These are phyloP conservation scores for Eristalinus sepulchralis DNA, from an alignment of 2,888 invertebrate genomes.

Conservation along the genomic window DNA sequence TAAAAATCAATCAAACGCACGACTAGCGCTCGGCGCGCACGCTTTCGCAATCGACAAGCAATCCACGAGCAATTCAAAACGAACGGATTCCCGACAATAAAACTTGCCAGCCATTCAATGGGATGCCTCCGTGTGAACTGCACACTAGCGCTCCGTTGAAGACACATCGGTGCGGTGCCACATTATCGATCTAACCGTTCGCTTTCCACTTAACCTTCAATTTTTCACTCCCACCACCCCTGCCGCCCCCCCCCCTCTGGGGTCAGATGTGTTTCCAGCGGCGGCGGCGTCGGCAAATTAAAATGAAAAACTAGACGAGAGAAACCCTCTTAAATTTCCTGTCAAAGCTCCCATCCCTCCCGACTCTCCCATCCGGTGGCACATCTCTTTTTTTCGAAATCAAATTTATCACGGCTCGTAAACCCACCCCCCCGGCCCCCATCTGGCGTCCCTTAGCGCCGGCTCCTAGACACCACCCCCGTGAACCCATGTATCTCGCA, in stretches of 20 bases:
- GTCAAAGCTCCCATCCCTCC: conserved; percentile 29
- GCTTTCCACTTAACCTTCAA: conserved; percentile 68
- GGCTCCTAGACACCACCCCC: background rate
- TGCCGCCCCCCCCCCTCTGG: background rate
- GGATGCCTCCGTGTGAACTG: background rate
- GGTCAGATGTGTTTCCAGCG: background rate
- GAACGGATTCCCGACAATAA: conserved; percentile 17
- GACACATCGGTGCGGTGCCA: conserved; percentile 40
- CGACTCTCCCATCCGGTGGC: background rate
- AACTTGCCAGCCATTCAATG: background rate
- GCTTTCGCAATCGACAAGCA: conserved; percentile 11
- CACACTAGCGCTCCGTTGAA: background rate
- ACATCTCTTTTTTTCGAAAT: conserved; percentile 41
- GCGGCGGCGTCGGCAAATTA: background rate
- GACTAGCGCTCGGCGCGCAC: conserved; percentile 33
- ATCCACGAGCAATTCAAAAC: background rate
- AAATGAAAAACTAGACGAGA: conserved; percentile 27
- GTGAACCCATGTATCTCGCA: conserved; percentile 25
- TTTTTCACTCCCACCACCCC: conserved; percentile 41
- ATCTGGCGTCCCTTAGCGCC: background rate
- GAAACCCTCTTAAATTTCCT: conserved; percentile 50
- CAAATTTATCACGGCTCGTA: conserved; percentile 66
- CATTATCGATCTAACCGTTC: conserved; percentile 68
- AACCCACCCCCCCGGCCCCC: conserved; percentile 5
- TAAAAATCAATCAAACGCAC: conserved; percentile 31